Evolutionary conservation across 92 coral and sea anemone genomes (phyloP).

Genomic region (Micromussa lordhowensis): DNA sequence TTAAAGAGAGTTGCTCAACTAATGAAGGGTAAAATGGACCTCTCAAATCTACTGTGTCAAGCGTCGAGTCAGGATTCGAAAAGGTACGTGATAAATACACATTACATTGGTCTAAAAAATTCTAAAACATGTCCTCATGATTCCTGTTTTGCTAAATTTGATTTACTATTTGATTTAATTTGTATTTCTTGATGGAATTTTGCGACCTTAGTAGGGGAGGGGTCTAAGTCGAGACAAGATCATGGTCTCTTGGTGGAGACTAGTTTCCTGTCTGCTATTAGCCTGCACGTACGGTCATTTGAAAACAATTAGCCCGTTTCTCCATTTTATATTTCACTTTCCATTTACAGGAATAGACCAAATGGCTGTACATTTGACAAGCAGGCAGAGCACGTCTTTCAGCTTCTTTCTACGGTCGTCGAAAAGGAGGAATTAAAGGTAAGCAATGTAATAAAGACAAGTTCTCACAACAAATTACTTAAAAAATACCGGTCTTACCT

Average conservation of each 20-base stretch:
- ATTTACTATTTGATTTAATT: too few relatives aligned
- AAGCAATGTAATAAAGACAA: background rate
- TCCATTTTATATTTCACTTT: background rate
- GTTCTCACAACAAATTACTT: background rate
- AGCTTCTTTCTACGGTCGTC: background rate
- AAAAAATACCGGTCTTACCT: too few relatives aligned
- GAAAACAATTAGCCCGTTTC: background rate
- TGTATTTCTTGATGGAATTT: too few relatives aligned
- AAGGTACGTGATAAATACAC: background rate
- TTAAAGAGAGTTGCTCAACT: conserved; percentile 11
- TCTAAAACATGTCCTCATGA: too few relatives aligned
- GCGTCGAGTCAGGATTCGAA: background rate
- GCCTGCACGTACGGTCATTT: too few relatives aligned
- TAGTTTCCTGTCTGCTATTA: too few relatives aligned
- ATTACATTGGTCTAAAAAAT: too few relatives aligned
- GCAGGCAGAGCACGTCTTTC: conserved; percentile 5
- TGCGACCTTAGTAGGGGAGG: too few relatives aligned
- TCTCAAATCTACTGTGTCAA: background rate
- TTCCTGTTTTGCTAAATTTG: too few relatives aligned
- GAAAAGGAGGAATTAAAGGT: conserved; percentile 17
- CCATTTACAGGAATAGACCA: background rate
- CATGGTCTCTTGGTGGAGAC: too few relatives aligned
- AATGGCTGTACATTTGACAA: background rate
- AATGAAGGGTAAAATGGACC: background rate
- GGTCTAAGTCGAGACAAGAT: too few relatives aligned